Evolutionary conservation across 2,888 invertebrate species (phyloP), one percentile per base, ranked within the genome.

Genomic region (Belgica antarctica): DNA sequence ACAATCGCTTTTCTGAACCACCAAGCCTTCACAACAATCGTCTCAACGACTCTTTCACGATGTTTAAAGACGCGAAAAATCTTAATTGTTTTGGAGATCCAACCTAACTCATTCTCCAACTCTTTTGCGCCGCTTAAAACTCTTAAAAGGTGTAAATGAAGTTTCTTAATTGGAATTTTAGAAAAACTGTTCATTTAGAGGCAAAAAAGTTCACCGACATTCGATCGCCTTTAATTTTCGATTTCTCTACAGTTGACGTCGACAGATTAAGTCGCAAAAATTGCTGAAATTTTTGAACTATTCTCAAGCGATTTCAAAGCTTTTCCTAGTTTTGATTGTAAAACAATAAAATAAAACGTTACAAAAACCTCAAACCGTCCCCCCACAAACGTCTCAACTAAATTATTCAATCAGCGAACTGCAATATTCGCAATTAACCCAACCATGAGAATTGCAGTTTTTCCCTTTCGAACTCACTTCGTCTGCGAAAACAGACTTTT

Each of bases 111-210:
- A 59, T 27, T 59, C 59, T 25, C 22, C 52, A n/a, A n/a, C n/a
- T n/a, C n/a, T n/a, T 41, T 15, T 5, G 52, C 52, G 2, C 52
- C 10, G 17, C 17, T 52, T 4, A n/a, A n/a, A 12, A 2, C 4
- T 24, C n/a, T 19, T 22, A 46, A 62, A n/a, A 65, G 41, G 66
- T 66, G 66, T 25, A 52, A 66, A 66, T 66, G 24, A 52, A 47
- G 22, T 65, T 52, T 68, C 68, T 57, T 28, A 68, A 57, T 28
- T 31, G 34, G 27, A 47, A 27, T 27, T 41, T 66, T 47, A 28
- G 24, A n/a, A 15, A 17, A 28, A 34, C 36, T 63, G 63, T 46
- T 46, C 24, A 24, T 41, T 25, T 46, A 27, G 25, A 63, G 27
- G 28, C 12, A 27, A 63, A 62, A 62, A 62, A 63, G 63, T 63